Conservation (phyloP, 2,113 vertebrate genomes). For the Myxocyprinus asiaticus region DNA sequence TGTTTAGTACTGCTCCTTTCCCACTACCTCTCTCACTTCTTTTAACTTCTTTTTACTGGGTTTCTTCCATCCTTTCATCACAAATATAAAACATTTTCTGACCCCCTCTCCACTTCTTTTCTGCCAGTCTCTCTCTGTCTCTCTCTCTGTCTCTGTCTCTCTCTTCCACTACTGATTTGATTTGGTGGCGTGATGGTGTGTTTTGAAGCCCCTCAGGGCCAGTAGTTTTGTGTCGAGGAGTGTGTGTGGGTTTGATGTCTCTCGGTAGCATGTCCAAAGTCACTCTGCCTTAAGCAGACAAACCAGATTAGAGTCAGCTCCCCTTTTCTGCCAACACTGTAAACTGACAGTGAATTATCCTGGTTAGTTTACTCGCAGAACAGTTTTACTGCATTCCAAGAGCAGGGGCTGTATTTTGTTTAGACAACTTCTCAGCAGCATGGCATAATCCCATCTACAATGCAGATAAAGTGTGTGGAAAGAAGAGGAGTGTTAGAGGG, state of each 20-base stretch:
- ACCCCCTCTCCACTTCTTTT: not conserved
- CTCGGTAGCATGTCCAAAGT: conserved; percentile 10
- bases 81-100: not conserved
- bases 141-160: not conserved
- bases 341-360: conserved; percentile 37
- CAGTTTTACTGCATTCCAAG: conserved; percentile 20
- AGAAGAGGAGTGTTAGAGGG: not conserved
- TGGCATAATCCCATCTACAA: conserved; percentile 47
- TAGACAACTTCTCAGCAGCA: conserved; percentile 25
- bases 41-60: conserved; percentile 1
- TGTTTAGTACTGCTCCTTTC: conserved; percentile 8
- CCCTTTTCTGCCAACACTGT: conserved; percentile 27
- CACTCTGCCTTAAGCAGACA: conserved; percentile 28
- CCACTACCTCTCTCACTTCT: conserved; percentile 11
- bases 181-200: conserved; percentile 17
- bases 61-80: not conserved
- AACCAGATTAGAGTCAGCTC: conserved; percentile 40
- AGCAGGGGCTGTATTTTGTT: conserved; percentile 29
- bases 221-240: conserved; percentile 15
- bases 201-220: conserved; percentile 12
- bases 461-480: conserved; percentile 39
- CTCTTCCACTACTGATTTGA: conserved; percentile 39
- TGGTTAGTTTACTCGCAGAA: conserved; percentile 29
- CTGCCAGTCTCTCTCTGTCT: not conserved
- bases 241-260: conserved; percentile 35